These are phyloP conservation scores for Nemopilema nomurai DNA, from an alignment of 30 jellyfish, hydroid and myxozoan genomes.

Conservation along the genomic window DNA sequence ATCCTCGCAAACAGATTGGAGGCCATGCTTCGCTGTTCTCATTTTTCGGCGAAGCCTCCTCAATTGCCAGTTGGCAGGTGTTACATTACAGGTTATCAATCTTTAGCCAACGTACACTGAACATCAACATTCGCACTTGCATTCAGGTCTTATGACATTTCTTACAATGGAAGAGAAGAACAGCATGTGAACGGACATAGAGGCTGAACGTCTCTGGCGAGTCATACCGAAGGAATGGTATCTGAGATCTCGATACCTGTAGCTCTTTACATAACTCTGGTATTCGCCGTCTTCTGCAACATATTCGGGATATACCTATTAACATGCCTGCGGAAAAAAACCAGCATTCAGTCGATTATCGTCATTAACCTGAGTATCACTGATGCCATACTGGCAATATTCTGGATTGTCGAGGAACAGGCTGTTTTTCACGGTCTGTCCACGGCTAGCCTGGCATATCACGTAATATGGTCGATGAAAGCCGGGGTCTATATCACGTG, in stretches of 20 bases:
- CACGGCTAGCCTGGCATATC: background rate
- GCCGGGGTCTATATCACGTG: background rate
- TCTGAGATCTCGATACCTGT: background rate
- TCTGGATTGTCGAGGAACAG: background rate
- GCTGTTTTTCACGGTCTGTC: background rate
- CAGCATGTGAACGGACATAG: too few relatives aligned
- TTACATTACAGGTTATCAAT: too few relatives aligned
- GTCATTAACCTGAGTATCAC: background rate
- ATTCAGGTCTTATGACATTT: too few relatives aligned
- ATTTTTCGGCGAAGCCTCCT: too few relatives aligned
- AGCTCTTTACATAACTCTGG: background rate
- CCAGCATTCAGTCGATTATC: background rate
- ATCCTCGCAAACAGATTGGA: too few relatives aligned
- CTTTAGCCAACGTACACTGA: too few relatives aligned
- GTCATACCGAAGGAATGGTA: too few relatives aligned
- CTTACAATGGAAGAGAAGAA: too few relatives aligned
- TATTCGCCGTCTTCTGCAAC: background rate
- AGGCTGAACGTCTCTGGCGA: too few relatives aligned
- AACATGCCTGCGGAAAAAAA: background rate
- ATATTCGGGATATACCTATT: background rate
- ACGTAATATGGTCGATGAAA: background rate
- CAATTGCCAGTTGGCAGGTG: too few relatives aligned
- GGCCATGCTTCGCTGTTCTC: too few relatives aligned
- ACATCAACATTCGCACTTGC: too few relatives aligned
- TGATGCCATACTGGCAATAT: background rate